Conservation (phyloP, 1,140 invertebrate species). For the Bombus superbus region DNA sequence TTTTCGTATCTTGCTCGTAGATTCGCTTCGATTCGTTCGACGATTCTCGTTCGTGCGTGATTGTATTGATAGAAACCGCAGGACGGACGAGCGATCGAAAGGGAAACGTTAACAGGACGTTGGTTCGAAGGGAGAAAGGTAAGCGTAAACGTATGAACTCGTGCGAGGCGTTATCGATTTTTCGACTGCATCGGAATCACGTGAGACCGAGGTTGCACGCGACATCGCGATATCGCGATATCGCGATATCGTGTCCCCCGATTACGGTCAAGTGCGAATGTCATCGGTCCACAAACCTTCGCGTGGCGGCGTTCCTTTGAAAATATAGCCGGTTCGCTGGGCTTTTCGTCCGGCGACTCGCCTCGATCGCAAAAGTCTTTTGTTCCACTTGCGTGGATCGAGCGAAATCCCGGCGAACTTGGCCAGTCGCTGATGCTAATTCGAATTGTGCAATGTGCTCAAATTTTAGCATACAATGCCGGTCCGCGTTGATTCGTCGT, state of each 20-base stretch:
- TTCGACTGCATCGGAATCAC: constrained; percentile 44
- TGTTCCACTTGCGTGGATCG: not conserved
- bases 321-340: not conserved
- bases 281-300: constrained; percentile 54
- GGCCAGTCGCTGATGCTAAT: not conserved
- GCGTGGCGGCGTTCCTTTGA: not conserved
- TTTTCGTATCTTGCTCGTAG: no score
- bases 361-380: no score
- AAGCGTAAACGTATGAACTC: not conserved
- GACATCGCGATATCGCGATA: constrained; percentile 33
- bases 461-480: constrained; percentile 56
- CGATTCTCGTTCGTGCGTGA: no score
- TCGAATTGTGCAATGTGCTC: not conserved
- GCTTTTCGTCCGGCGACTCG: no score
- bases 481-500: constrained; percentile 26
- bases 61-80: no score
- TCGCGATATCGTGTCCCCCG: constrained; percentile 48
- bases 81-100: not conserved
- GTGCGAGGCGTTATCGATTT: constrained; percentile 56
- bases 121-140: not conserved
- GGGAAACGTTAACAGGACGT: not conserved
- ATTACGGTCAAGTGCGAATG: constrained; percentile 67
- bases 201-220: constrained; percentile 56
- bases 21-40: no score
- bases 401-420: not conserved